A percentile compares a stretch with the other conserved stretches of the same genome.
These are phyloP conservation scores for Monomorium pharaonis DNA, from an alignment of 1,140 invertebrate genomes.

Conservation along the genomic window DNA sequence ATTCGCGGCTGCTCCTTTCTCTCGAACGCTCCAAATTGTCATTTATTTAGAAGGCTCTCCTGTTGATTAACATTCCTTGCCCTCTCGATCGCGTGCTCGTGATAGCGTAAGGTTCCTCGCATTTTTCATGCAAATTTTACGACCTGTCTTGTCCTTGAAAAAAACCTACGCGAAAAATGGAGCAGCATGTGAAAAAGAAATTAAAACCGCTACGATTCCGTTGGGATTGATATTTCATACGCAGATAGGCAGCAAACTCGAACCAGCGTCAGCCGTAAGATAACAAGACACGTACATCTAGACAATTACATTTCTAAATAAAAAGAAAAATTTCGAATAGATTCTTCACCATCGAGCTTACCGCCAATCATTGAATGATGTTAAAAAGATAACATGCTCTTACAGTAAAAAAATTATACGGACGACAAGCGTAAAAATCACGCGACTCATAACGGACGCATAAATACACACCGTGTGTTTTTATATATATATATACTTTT, in stretches of 20 bases:
- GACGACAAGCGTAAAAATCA: background rate
- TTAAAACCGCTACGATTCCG: background rate
- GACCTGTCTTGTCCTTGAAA: constrained; percentile 32
- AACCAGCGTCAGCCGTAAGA: background rate
- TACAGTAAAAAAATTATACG: background rate
- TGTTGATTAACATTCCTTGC: constrained; percentile 12
- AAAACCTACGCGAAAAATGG: background rate
- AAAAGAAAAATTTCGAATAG: background rate
- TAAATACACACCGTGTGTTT: too few relatives aligned
- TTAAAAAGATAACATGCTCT: background rate
- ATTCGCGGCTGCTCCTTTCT: background rate
- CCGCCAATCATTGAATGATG: background rate
- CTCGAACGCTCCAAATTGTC: background rate
- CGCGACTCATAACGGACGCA: background rate
- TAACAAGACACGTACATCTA: background rate
- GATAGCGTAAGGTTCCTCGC: background rate
- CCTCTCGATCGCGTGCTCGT: constrained; percentile 14
- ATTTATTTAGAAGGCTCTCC: constrained; percentile 2
- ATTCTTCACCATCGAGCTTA: background rate
- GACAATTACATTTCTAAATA: background rate
- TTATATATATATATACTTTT: background rate
- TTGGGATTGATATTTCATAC: background rate
- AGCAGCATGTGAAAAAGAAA: background rate
- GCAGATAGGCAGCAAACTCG: background rate
- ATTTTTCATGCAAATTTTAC: constrained; percentile 26